Evolutionary conservation across 2,113 vertebrate species (phyloP), one percentile per base, ranked within the genome.

Genomic region (Oreotrochilus melanogaster): DNA sequence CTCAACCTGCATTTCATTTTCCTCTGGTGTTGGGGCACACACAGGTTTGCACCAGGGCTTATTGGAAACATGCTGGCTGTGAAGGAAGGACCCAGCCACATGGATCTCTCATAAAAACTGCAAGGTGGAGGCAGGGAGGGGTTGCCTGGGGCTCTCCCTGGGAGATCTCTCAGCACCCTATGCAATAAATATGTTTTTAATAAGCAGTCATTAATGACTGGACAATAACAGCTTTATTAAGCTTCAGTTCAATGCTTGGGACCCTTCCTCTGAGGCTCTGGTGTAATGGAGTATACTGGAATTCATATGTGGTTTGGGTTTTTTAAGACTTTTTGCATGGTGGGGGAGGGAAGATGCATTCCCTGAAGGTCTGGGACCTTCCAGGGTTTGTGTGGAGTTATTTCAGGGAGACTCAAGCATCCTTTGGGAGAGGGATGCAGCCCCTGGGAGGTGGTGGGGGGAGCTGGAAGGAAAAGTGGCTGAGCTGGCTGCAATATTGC

Each of bases 211-310:
- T 96, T 97, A 97, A 94, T 93, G 91, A 95, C 58, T 57, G 75
- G 91, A 95, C 91, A 97, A 93, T 85, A 97, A 93, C 90, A 86
- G 81, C 89, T 97, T 97, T 97, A 96, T 97, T 94, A 95, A 96
- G 69, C 76, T 86, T 84, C 90, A 98, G 96, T 97, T 92, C 89
- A 97, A 93, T 91, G 88, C 88, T 95, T 96, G 90, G 85, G 70
- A 95, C 42, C 94, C 86, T 70, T 86, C 47, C 93, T 21, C 24
- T 42, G 80, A 43, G 67, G 14, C 66, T 78, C 16, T 48, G 71
- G 21, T 79, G 75, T 74, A 86, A 95, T 94, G 94, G 95, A 96
- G 94, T 69, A 78, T 58, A n/a, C 39, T 93, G 96, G 83, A 93
- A 94, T 92, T 83, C 39, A 33, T 47, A 21, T 47, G 21, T 21